Evolutionary conservation across 2,113 vertebrate genomes (phyloP).

Genomic region (Odocoileus virginianus): DNA sequence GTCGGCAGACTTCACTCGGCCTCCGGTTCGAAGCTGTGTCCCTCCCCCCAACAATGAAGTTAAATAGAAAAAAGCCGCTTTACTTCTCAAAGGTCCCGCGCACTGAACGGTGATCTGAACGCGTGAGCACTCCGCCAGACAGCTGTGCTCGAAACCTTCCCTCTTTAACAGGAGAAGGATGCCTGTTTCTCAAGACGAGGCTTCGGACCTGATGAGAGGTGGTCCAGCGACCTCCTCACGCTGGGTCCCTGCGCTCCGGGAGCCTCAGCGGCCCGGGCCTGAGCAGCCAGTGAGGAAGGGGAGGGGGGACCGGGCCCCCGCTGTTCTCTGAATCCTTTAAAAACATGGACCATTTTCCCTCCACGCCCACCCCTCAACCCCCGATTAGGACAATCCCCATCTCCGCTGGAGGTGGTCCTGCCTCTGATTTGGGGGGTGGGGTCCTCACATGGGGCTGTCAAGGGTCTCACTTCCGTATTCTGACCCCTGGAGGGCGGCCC

Average conservation of each 20-base stretch:
- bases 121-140: background rate
- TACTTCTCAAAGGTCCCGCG: background rate
- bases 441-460: background rate
- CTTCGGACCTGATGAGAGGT: background rate
- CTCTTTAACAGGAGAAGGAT: background rate
- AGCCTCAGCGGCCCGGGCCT: accelerated
- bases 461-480: background rate
- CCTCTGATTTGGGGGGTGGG: too few species aligned
- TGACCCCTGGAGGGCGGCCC: background rate
- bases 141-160: background rate
- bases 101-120: background rate
- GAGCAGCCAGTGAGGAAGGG: background rate
- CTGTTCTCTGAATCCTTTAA: background rate
- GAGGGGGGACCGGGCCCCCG: too few species aligned
- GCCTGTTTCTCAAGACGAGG: background rate
- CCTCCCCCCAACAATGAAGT: background rate
- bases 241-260: background rate
- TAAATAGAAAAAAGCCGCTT: background rate
- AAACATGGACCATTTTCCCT: background rate
- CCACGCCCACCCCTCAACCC: accelerated
- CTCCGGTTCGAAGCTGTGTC: background rate
- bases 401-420: background rate
- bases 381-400: background rate
- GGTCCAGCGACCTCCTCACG: background rate
- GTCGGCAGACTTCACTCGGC: background rate